phyloP scores from a whole-genome alignment of 2,113 vertebrate species.

The Centrocercus urophasianus region DNA sequence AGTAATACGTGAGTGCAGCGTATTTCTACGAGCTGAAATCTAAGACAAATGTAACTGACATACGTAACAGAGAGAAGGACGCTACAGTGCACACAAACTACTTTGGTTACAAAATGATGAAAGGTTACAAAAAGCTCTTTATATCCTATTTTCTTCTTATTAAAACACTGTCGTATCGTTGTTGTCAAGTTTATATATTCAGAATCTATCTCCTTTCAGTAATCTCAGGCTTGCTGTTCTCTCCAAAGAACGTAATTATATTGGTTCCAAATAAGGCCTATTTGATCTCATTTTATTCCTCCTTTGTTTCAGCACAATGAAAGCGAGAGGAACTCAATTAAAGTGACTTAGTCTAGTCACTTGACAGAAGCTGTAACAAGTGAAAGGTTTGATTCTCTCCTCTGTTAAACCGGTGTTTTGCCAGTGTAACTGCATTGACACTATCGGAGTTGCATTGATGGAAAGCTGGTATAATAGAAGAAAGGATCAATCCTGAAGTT shows the following conservation, averaged over 20 bases:
- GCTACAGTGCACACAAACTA: not conserved
- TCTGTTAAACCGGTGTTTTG: slow-evolving; percentile 45
- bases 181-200: slow-evolving; percentile 59
- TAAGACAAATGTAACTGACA: slow-evolving; percentile 11
- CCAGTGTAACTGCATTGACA: slow-evolving; percentile 26
- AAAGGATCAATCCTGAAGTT: slow-evolving; percentile 61
- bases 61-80: not conserved
- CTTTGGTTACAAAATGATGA: not conserved
- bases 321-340: slow-evolving; percentile 66
- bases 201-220: slow-evolving; percentile 53
- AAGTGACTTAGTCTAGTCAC: slow-evolving; percentile 61
- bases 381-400: slow-evolving; percentile 59
- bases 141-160: not conserved
- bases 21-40: slow-evolving; percentile 3
- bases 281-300: slow-evolving; percentile 73
- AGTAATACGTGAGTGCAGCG: not conserved
- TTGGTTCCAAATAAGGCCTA: slow-evolving; percentile 68
- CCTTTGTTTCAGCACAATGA: slow-evolving; percentile 67
- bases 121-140: slow-evolving; percentile 29
- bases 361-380: slow-evolving; percentile 67
- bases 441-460: slow-evolving; percentile 52
- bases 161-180: slow-evolving; percentile 33
- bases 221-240: slow-evolving; percentile 34
- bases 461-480: slow-evolving; percentile 14
- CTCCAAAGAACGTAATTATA: slow-evolving; percentile 65